Evolutionary conservation across 2,888 invertebrate species (phyloP), one percentile per base, ranked within the genome.

Genomic region (Keiferia lycopersicella): DNA sequence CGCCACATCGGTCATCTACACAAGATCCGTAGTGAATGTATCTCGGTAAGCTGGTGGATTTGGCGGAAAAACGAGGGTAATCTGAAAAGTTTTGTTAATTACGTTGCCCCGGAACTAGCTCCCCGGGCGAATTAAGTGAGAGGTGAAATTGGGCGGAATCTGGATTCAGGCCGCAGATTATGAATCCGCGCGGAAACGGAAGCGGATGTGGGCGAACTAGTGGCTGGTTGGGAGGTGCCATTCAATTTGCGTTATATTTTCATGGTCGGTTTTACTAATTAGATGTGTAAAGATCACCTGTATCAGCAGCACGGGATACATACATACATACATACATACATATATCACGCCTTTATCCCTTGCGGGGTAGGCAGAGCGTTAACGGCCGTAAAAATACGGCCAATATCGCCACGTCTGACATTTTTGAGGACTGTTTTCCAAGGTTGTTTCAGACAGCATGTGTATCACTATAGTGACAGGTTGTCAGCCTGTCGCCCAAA

Each of bases 41-140:
- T 72, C 84, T 69, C 48, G 63, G 65, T 74, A 72, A 18, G 66
- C 50, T 80, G 86, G 87, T 65, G 71, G 72, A 71, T 71, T 72
- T 77, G 77, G 78, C 84, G 82, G 87, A 86, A 89, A 90, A 89
- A 89, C 87, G 83, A 81, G 79, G 79, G 73, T 91, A 91, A 91
- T 90, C 86, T 82, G 80, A 87, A 91, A 91, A 91, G 80, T 91
- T 91, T 86, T 81, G 83, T 82, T 91, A 91, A 91, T 91, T 90
- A 88, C 83, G 81, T 84, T 82, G 82, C 82, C 83, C 83, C 79
- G 77, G 79, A 87, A 87, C 84, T 88, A 87, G 83, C 84, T 89
- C 89, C 90, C 90, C 74, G 77, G 87, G 83, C 87, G 86, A 86
- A 90, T 88, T 88, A 87, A 82, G 83, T 79, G 79, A 69, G 72